Percentiles rank a stretch among this genome's conserved stretches.
These are phyloP conservation scores for Henricia sp. DNA, from an alignment of 53 echinoderm and acorn worm genomes.

Conservation along the genomic window DNA sequence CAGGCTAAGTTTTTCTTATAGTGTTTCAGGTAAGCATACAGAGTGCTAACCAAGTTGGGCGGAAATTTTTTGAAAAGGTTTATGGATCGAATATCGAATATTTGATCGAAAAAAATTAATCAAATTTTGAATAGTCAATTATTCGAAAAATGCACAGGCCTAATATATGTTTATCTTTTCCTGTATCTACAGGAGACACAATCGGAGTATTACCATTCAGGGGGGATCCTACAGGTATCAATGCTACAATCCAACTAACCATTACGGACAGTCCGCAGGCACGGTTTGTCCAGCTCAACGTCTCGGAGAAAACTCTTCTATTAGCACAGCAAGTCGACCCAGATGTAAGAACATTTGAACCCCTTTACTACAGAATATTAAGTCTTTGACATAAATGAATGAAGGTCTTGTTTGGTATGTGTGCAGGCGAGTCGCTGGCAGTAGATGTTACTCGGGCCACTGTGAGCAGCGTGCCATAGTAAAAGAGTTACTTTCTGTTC, in stretches of 20 bases:
- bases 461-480: too few relatives aligned
- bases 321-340: constrained; percentile 46
- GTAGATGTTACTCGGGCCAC: too few relatives aligned
- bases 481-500: too few relatives aligned
- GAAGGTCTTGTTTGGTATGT: too few relatives aligned
- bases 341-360: constrained; percentile 55
- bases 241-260: constrained; percentile 32
- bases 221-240: constrained; percentile 30
- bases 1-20: too few relatives aligned
- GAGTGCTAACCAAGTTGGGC: background rate
- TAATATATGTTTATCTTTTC: background rate
- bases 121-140: background rate
- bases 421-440: too few relatives aligned
- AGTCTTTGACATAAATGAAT: too few relatives aligned
- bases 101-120: background rate
- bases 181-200: constrained; percentile 6
- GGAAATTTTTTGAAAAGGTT: background rate
- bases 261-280: background rate
- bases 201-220: constrained; percentile 28
- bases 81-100: background rate
- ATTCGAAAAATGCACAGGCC: background rate
- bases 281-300: constrained; percentile 17
- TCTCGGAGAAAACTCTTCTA: constrained; percentile 47
- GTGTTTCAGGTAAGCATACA: background rate
- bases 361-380: too few relatives aligned